These are phyloP conservation scores for Drosophila sp. DNA, from an alignment of 1,140 invertebrate genomes.

Conservation along the genomic window DNA sequence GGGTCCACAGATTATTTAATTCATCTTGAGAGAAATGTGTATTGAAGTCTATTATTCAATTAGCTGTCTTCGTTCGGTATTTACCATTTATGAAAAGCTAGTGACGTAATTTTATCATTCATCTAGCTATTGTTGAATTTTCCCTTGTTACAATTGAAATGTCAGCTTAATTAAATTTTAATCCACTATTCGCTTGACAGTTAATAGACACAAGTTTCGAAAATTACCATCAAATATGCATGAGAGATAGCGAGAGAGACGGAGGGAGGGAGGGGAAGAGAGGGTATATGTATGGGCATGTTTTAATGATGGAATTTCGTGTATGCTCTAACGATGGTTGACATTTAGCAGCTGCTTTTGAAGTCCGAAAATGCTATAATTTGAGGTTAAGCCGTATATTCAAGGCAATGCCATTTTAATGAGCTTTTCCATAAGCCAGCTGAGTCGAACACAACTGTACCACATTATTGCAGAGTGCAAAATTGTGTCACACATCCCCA, in stretches of 20 bases:
- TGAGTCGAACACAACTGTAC: conserved; percentile 5
- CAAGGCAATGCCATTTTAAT: not conserved
- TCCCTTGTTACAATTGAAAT: not conserved
- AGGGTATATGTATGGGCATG: not conserved
- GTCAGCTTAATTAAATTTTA: conserved; percentile 12
- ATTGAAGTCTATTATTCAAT: no score
- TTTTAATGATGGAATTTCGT: conserved; percentile 8
- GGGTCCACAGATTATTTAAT: no score
- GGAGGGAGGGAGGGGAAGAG: not conserved
- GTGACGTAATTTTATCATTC: not conserved
- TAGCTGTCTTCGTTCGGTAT: no score
- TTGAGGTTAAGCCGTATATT: conserved; percentile 3
- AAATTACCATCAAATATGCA: conserved; percentile 13
- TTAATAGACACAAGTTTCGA: conserved; percentile 10
- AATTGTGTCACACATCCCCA: not conserved
- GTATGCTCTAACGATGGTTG: not conserved
- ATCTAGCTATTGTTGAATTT: not conserved
- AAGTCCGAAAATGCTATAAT: conserved; percentile 1
- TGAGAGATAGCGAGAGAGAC: not conserved
- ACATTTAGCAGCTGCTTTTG: not conserved
- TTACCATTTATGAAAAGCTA: not conserved
- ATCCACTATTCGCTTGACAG: not conserved
- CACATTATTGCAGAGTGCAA: conserved; percentile 1
- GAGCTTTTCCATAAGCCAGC: not conserved
- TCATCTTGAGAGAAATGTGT: no score